phyloP scores from a whole-genome alignment of 2,113 vertebrate genomes.

The Morone saxatilis region DNA sequence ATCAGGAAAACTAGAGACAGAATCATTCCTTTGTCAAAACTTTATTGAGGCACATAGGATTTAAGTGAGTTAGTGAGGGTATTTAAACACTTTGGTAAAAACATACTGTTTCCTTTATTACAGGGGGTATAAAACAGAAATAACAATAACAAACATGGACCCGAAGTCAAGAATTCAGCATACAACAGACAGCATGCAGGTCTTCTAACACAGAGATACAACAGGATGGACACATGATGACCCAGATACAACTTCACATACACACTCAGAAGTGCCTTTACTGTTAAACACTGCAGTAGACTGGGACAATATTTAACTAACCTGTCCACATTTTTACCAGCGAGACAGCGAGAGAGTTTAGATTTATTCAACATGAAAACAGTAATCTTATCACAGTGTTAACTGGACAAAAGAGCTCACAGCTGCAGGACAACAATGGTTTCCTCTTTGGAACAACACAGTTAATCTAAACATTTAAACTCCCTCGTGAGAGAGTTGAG shows the following conservation, averaged over 20 bases:
- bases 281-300: conserved; percentile 9
- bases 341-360: conserved; percentile 10
- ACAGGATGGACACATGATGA: conserved; percentile 18
- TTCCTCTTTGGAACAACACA: conserved; percentile 23
- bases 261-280: conserved; percentile 6
- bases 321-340: conserved; percentile 11
- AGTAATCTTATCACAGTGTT: neutral
- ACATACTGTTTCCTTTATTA: conserved; percentile 14
- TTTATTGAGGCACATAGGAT: conserved; percentile 73
- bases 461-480: conserved; percentile 38
- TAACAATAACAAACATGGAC: conserved; percentile 1
- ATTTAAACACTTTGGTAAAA: conserved; percentile 55
- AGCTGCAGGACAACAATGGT: neutral
- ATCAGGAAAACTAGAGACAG: no score
- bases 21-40: conserved; percentile 13
- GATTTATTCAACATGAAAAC: conserved; percentile 14
- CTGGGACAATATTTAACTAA: neutral
- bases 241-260: conserved; percentile 36
- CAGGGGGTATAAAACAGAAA: conserved; percentile 25
- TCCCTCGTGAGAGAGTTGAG: neutral
- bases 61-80: conserved; percentile 8
- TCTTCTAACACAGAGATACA: conserved; percentile 26
- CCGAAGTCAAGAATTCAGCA: conserved; percentile 5
- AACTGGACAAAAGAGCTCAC: conserved; percentile 34
- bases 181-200: conserved; percentile 55